These are phyloP conservation scores for Monochamus saltuarius DNA, from an alignment of 1,140 invertebrate genomes.

Conservation along the genomic window DNA sequence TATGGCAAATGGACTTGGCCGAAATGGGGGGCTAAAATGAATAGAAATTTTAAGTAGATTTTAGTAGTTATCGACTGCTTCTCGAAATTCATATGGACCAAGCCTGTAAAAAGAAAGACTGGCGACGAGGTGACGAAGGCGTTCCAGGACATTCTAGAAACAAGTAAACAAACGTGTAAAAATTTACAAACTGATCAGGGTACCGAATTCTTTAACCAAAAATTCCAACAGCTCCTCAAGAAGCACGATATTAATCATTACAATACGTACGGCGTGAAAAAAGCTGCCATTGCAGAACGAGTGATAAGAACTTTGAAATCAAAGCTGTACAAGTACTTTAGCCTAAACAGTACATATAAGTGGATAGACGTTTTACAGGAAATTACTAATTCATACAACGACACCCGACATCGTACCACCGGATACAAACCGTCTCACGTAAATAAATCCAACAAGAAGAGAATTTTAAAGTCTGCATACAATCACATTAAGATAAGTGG, in stretches of 20 bases:
- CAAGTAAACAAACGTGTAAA: constrained; percentile 41
- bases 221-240: constrained; percentile 43
- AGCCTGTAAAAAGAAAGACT: constrained; percentile 54
- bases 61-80: constrained; percentile 54
- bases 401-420: constrained; percentile 45
- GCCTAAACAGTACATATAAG: constrained; percentile 38
- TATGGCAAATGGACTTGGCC: constrained; percentile 51
- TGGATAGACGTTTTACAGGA: constrained; percentile 39
- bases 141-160: constrained; percentile 42
- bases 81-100: constrained; percentile 54
- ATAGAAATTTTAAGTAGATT: constrained; percentile 52
- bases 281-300: constrained; percentile 51
- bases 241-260: constrained; percentile 44
- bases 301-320: constrained; percentile 52
- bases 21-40: constrained; percentile 48
- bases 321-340: constrained; percentile 49
- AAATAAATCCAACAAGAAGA: constrained; percentile 22
- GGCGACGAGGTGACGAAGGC: constrained; percentile 39
- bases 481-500: constrained; percentile 31
- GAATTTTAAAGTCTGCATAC: constrained; percentile 26
- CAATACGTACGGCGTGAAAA: constrained; percentile 46
- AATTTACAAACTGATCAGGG: constrained; percentile 54
- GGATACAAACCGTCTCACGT: constrained; percentile 39
- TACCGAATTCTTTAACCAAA: constrained; percentile 50
- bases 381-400: constrained; percentile 43